phyloP scores from a whole-genome alignment of 2,888 invertebrate genomes.

The Thysanoteuthis rhombus region DNA sequence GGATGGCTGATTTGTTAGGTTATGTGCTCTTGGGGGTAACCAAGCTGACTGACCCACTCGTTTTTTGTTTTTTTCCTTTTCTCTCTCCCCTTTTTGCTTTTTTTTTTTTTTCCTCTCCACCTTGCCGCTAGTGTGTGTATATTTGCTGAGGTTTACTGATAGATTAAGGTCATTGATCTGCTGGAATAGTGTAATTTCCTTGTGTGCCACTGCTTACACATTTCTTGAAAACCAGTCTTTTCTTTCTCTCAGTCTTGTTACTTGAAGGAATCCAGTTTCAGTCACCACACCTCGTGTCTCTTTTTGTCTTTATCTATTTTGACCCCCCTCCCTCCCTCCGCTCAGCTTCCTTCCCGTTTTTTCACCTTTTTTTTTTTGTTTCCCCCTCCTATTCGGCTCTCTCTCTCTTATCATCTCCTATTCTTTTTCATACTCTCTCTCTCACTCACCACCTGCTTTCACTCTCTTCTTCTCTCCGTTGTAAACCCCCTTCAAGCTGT shows the following conservation, averaged over 20 bases:
- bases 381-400: too few species aligned
- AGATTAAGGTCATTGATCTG: not conserved
- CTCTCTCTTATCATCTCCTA: not conserved
- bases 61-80: too few species aligned
- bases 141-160: not conserved
- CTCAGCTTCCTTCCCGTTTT: not conserved
- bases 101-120: too few species aligned
- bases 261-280: not conserved
- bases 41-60: not conserved
- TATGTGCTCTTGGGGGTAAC: not conserved
- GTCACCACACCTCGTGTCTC: not conserved
- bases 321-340: not conserved
- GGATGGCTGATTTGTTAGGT: not conserved
- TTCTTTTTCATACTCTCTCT: too few species aligned
- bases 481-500: not conserved
- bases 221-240: not conserved
- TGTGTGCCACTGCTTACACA: not conserved
- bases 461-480: not conserved
- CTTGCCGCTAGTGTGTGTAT: not conserved
- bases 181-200: not conserved
- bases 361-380: not conserved
- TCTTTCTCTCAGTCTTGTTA: not conserved
- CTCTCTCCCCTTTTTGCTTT: too few species aligned
- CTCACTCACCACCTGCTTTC: not conserved
- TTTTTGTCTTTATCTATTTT: not conserved